Evolutionary conservation across 2,888 invertebrate genomes (phyloP).

Genomic region (Eupithecia insigniata): DNA sequence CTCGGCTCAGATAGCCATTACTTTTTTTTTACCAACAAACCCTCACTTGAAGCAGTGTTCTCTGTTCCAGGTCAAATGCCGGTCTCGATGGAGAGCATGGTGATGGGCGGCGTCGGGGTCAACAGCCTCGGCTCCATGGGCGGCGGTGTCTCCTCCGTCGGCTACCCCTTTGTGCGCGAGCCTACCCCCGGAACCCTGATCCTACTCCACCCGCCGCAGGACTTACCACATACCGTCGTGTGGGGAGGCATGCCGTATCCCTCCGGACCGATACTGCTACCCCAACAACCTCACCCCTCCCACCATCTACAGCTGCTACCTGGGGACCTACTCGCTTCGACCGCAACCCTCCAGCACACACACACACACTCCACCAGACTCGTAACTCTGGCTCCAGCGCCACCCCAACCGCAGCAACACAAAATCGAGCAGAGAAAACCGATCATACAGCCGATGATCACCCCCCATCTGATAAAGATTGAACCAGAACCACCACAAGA

Average conservation of each 20-base stretch:
- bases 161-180: constrained; percentile 94
- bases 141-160: constrained; percentile 86
- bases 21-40: constrained; percentile 17
- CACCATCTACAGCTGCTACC: constrained; percentile 88
- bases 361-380: constrained; percentile 88
- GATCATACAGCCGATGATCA: constrained; percentile 77
- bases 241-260: constrained; percentile 88
- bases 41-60: constrained; percentile 37
- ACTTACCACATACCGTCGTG: constrained; percentile 89
- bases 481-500: constrained; percentile 86
- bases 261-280: constrained; percentile 71
- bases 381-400: constrained; percentile 86
- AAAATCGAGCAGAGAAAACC: constrained; percentile 74
- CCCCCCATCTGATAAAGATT: constrained; percentile 87
- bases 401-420: constrained; percentile 71
- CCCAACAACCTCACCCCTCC: constrained; percentile 83
- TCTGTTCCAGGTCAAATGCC: constrained; percentile 81
- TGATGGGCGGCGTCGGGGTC: constrained; percentile 86
- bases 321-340: constrained; percentile 86
- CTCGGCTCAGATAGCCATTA: not conserved
- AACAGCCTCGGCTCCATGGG: constrained; percentile 87
- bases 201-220: constrained; percentile 89
- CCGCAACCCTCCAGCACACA: constrained; percentile 87
- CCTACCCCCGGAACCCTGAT: constrained; percentile 93
- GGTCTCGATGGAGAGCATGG: constrained; percentile 89